phyloP scores from a whole-genome alignment of 1,140 invertebrate genomes.

The Alviniconcha marisindica region DNA sequence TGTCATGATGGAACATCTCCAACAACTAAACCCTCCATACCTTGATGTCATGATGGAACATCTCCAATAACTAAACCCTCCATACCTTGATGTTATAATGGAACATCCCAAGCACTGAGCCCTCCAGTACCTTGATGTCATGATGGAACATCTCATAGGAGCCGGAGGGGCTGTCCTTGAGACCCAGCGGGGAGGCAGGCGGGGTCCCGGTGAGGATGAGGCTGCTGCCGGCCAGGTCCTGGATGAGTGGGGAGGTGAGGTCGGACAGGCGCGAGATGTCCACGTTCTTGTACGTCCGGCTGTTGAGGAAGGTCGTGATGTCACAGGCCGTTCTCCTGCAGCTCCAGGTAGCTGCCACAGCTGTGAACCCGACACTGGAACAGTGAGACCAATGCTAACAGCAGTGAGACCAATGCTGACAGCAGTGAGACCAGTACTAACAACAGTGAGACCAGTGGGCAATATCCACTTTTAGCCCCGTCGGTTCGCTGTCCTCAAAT shows the following conservation, averaged over 20 bases:
- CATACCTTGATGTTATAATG: too few relatives aligned
- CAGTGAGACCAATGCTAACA: too few relatives aligned
- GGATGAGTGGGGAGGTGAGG: conserved; percentile 44
- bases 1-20: too few relatives aligned
- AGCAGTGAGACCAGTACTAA: too few relatives aligned
- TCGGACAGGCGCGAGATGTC: conserved; percentile 39
- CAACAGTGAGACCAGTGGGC: too few relatives aligned
- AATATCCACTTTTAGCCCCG: too few relatives aligned
- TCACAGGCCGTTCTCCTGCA: conserved; percentile 45
- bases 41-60: too few relatives aligned
- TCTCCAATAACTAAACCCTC: too few relatives aligned
- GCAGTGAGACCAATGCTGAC: too few relatives aligned
- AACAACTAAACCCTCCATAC: too few relatives aligned
- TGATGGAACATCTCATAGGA: conserved; percentile 53
- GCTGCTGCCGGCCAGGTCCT: conserved; percentile 43
- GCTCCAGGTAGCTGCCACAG: conserved; percentile 44
- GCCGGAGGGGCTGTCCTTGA: conserved; percentile 50
- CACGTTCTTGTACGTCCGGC: conserved; percentile 48
- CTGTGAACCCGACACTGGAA: conserved; percentile 42
- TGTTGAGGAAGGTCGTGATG: conserved; percentile 46
- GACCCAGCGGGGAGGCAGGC: conserved; percentile 28
- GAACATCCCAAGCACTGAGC: not conserved
- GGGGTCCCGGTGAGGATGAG: conserved; percentile 34
- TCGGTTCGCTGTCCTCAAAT: too few relatives aligned
- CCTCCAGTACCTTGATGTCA: conserved; percentile 47